Percentiles rank a stretch among this genome's conserved stretches.
phyloP scores from a whole-genome alignment of 53 echinoderm and acorn worm genomes.

The Stichopus horrens region DNA sequence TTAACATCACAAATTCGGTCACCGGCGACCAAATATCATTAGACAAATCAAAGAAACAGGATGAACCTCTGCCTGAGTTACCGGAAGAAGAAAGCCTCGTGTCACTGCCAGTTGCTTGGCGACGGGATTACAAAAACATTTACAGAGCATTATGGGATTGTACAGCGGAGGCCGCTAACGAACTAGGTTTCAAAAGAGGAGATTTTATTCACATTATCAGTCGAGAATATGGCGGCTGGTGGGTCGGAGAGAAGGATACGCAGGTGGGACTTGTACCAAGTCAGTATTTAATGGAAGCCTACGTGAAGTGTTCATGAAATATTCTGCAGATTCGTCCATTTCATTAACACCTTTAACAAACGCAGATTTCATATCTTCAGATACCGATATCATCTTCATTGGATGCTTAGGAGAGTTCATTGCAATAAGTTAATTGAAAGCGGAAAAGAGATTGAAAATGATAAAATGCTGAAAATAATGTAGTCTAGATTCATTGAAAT shows the following conservation, averaged over 20 bases:
- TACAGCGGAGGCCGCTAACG: slow-evolving; percentile 65
- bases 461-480: too few species aligned
- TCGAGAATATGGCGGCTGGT: slow-evolving; percentile 84
- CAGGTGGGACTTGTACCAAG: slow-evolving; percentile 88
- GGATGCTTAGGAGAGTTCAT: too few species aligned
- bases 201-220: slow-evolving; percentile 91
- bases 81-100: not conserved
- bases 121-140: slow-evolving; percentile 86
- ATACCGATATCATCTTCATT: too few species aligned
- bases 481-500: too few species aligned
- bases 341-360: too few species aligned
- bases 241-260: slow-evolving; percentile 88
- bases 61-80: not conserved
- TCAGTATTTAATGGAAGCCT: slow-evolving; percentile 90
- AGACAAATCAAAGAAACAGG: not conserved
- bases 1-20: not conserved
- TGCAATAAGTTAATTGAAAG: too few species aligned
- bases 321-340: too few species aligned
- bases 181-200: slow-evolving; percentile 76
- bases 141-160: slow-evolving; percentile 94
- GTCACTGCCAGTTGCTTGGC: slow-evolving; percentile 67
- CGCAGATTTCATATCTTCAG: too few species aligned
- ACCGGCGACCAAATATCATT: not conserved
- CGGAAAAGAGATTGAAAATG: too few species aligned
- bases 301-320: slow-evolving; percentile 15